phyloP scores from a whole-genome alignment of 2,113 vertebrate species.

The Mastomys coucha region DNA sequence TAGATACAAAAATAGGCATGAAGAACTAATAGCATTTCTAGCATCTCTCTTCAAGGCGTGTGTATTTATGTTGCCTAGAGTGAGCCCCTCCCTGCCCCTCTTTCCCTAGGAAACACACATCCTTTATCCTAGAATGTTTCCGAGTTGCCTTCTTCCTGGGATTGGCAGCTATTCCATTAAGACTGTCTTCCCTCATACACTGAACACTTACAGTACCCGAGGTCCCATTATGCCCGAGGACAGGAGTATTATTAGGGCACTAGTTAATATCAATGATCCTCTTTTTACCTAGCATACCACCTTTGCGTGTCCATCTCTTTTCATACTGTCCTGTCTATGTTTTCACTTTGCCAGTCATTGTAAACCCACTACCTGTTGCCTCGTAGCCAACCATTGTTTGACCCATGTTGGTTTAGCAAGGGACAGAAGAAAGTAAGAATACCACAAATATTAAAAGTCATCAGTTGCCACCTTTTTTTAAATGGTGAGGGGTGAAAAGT shows the following conservation, averaged over 20 bases:
- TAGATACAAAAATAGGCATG: not conserved
- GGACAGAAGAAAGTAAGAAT: not conserved
- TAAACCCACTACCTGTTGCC: not conserved
- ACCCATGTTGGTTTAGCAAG: not conserved
- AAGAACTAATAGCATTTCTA: not conserved
- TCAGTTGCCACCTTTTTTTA: not conserved
- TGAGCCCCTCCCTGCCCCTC: too few relatives aligned
- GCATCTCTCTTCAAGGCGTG: not conserved
- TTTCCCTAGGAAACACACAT: not conserved
- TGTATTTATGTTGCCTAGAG: not conserved
- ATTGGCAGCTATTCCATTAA: not conserved
- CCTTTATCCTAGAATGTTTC: constrained; percentile 28
- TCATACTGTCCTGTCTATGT: not conserved
- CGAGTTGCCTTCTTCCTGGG: constrained; percentile 9
- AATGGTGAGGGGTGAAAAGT: not conserved
- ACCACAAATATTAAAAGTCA: not conserved
- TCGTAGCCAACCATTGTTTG: not conserved
- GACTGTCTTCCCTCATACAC: not conserved
- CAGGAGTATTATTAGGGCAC: not conserved
- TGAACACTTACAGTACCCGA: not conserved
- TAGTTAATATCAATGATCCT: not conserved
- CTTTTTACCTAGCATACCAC: not conserved
- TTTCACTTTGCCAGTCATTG: constrained; percentile 25
- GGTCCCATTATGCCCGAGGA: not conserved
- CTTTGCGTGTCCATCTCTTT: not conserved